phyloP scores from a whole-genome alignment of 1,140 invertebrate genomes.

The Bradysia coprophila region DNA sequence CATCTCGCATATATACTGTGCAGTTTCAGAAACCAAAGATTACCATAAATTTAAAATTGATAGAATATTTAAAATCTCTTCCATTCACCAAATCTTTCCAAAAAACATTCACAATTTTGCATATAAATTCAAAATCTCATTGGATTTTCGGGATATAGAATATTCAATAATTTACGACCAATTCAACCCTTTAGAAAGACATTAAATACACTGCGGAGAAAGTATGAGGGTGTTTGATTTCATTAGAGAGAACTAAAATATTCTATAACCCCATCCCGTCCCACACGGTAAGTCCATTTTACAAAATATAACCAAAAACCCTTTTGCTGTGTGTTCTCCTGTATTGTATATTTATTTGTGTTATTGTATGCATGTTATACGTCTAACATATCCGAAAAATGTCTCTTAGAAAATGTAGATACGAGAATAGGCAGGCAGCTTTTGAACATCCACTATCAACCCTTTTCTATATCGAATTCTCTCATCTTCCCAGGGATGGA shows the following conservation, averaged over 20 bases:
- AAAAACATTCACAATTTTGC: background rate
- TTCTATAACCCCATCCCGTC: background rate
- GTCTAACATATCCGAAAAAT: too few relatives aligned
- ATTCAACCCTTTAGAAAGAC: background rate
- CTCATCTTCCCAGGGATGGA: background rate
- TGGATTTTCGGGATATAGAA: background rate
- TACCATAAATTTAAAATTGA: background rate
- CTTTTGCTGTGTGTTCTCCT: too few relatives aligned
- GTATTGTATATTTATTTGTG: too few relatives aligned
- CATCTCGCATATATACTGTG: too few relatives aligned
- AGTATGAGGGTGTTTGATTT: background rate
- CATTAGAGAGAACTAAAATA: background rate
- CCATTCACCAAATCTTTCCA: too few relatives aligned
- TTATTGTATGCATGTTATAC: too few relatives aligned
- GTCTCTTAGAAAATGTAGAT: too few relatives aligned
- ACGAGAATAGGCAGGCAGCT: too few relatives aligned
- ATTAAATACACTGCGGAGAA: background rate
- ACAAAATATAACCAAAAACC: background rate
- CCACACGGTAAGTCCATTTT: background rate
- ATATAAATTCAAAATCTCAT: background rate
- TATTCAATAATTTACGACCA: background rate
- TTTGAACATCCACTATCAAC: too few relatives aligned
- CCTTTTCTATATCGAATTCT: too few relatives aligned
- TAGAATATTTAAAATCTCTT: background rate
- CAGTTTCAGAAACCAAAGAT: too few relatives aligned